Base-by-base conservation (phyloP, 2,113 vertebrate genomes). In the Proterorhinus semilunaris region DNA sequence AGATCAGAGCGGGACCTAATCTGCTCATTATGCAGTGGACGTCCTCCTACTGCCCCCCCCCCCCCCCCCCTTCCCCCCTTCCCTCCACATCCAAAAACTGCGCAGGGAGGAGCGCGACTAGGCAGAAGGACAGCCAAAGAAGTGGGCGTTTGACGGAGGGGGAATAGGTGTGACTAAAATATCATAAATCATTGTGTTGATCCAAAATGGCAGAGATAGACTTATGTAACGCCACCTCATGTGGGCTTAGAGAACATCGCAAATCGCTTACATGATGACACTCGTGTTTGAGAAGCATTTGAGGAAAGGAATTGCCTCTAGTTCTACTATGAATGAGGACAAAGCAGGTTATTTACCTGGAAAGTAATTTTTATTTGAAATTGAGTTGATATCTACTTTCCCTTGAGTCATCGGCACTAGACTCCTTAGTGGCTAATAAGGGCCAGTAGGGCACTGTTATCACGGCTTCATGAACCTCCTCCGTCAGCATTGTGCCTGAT, bases 1-100 rank as follows among this genome's bases (percentile, higher is more conserved):
- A 71, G 55, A 76, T 81, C 64, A 76, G 70, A 21, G 65, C 66
- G 17, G 57, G 16, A 1, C 62, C 58, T 65, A 59, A 77, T 71
- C 76, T 80, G 65, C 73, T 83, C 83, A 67, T 77, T 53, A 81
- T 77, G 69, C 80, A 69, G 81, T 71, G 81, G 55, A 62, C 53
- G 63, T 78, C 77, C 71, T 78, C 43, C 67, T 36, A 36, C 27
- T 36, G 27, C 27, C 27, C 27, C 27, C 27, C 1, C 27, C 27
- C 1, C 27, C 27, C 27, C 27, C 27, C 27, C 27, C 27, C 27
- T n/a, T n/a, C n/a, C 27, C 27, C 27, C 27, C 1, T 5, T 36
- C 64, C 82, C 69, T 71, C 78, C 84, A 12, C 16, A 79, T 81
- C 73, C 10, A 73, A 65, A 13, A 71, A 43, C 77, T 74, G 69